Conservation (phyloP, 2,888 invertebrate genomes). For the Platypus cylindrus region DNA sequence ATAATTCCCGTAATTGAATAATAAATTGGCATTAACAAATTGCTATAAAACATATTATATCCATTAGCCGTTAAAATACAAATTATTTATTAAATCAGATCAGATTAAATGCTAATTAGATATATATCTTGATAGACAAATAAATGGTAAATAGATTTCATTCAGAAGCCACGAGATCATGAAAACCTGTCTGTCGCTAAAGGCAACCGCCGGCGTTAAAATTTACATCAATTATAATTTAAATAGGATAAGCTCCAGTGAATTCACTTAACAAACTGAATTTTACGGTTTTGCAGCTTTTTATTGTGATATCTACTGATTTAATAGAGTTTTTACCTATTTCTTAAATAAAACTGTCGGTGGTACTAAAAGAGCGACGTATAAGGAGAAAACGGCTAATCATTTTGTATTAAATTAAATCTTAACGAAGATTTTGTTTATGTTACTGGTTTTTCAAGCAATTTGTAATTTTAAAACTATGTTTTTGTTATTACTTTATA, state of each 20-base stretch:
- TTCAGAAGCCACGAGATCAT: constrained; percentile 2
- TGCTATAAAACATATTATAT: no score
- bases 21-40: no score
- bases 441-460: constrained; percentile 8
- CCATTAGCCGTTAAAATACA: no score
- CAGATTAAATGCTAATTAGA: constrained; percentile 5
- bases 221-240: constrained; percentile 14
- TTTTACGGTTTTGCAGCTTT: constrained; percentile 5
- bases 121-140: constrained; percentile 1
- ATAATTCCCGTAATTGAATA: no score
- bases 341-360: constrained; percentile 11
- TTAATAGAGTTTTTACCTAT: constrained; percentile 8
- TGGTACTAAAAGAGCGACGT: constrained; percentile 10
- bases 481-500: no score
- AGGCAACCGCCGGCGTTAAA: constrained; percentile 9
- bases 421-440: no score
- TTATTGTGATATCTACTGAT: constrained; percentile 5
- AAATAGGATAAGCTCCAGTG: constrained; percentile 8
- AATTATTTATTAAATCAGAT: not conserved
- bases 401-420: no score
- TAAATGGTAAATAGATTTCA: constrained; percentile 6
- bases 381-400: constrained; percentile 13
- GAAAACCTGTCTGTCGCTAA: constrained; percentile 7
- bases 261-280: constrained; percentile 6
- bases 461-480: no score